Evolutionary conservation across 2,113 vertebrate genomes (phyloP).

Genomic region (Coregonus clupeaformis): DNA sequence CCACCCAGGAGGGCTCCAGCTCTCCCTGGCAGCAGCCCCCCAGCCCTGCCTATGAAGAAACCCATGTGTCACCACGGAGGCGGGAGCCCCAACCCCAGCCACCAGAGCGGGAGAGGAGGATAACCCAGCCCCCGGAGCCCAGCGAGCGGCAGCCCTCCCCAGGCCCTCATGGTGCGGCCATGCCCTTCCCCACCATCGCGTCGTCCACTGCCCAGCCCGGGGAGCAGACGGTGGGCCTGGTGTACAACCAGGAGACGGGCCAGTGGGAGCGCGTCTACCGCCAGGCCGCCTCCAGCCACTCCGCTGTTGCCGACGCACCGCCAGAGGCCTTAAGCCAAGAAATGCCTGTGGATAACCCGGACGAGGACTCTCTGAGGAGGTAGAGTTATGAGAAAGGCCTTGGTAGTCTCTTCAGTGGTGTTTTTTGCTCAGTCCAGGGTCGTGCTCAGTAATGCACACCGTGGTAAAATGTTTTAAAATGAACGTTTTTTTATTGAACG

Average conservation of each 20-base stretch:
- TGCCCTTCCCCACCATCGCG: conserved; percentile 53
- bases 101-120: conserved; percentile 66
- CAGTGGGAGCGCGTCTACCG: conserved; percentile 95
- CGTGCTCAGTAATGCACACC: no score
- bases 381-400: conserved; percentile 54
- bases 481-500: no score
- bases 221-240: conserved; percentile 91
- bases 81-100: conserved; percentile 61
- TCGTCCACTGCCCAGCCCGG: conserved; percentile 76
- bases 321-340: conserved; percentile 98
- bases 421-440: neutral
- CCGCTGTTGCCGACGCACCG: conserved; percentile 85
- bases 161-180: conserved; percentile 60
- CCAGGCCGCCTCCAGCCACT: conserved; percentile 81
- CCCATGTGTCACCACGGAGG: conserved; percentile 73
- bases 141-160: conserved; percentile 60
- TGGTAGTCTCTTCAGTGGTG: neutral
- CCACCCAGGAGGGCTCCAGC: conserved; percentile 56
- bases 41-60: conserved; percentile 71
- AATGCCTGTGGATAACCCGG: conserved; percentile 94
- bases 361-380: conserved; percentile 97
- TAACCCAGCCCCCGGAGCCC: conserved; percentile 73
- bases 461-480: no score
- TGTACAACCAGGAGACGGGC: conserved; percentile 96
- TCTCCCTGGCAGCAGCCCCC: conserved; percentile 60